Evolutionary conservation across 2,888 invertebrate species (phyloP).

Genomic region (Ligdia adustata): DNA sequence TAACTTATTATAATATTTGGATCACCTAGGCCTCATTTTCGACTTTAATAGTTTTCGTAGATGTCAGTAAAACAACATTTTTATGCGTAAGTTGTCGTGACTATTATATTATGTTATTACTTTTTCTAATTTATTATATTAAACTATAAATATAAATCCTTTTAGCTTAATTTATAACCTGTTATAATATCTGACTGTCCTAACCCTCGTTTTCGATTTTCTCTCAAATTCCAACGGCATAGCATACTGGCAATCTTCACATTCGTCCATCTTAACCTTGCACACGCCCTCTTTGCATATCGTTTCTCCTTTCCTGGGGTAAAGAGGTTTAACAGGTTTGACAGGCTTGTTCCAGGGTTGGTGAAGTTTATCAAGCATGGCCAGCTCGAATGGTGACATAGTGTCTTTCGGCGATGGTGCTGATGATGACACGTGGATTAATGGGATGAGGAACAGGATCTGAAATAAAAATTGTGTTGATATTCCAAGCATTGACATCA

Average conservation of each 20-base stretch:
- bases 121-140: too few relatives aligned
- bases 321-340: conserved; percentile 37
- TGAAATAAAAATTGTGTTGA: too few relatives aligned
- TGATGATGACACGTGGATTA: conserved; percentile 32
- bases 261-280: conserved; percentile 36
- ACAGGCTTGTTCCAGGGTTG: conserved; percentile 51
- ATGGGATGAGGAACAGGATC: conserved; percentile 34
- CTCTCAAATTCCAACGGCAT: conserved; percentile 40
- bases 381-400: conserved; percentile 42
- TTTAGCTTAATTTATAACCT: too few relatives aligned
- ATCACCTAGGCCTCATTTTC: too few relatives aligned
- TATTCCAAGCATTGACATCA: too few relatives aligned
- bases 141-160: too few relatives aligned
- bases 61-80: too few relatives aligned
- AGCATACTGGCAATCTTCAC: conserved; percentile 50
- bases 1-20: too few relatives aligned
- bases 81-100: too few relatives aligned
- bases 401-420: conserved; percentile 36
- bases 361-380: conserved; percentile 54
- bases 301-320: conserved; percentile 58
- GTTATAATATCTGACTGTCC: neutral
- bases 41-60: too few relatives aligned
- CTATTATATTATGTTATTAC: too few relatives aligned
- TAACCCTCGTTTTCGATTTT: neutral
- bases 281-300: conserved; percentile 50